phyloP scores from a whole-genome alignment of 1,140 invertebrate genomes.

The Temnothorax nylanderi region DNA sequence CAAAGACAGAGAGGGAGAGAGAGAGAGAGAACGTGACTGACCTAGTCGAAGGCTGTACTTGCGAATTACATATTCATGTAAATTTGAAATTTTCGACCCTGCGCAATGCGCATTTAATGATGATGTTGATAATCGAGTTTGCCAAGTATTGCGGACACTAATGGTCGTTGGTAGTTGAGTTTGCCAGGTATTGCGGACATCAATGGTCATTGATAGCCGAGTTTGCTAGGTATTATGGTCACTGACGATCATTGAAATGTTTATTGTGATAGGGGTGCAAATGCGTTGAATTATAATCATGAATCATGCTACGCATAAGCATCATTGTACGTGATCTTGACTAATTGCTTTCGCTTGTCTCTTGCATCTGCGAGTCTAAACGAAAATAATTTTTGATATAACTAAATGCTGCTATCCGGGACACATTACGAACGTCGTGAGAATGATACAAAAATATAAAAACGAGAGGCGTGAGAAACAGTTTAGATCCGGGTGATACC shows the following conservation, averaged over 20 bases:
- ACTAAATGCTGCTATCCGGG: background rate
- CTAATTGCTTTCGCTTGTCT: background rate
- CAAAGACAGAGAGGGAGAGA: background rate
- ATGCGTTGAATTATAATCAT: background rate
- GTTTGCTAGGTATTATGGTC: conserved; percentile 23
- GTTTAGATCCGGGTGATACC: background rate
- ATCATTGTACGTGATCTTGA: background rate
- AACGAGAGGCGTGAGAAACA: background rate
- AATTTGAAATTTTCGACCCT: conserved; percentile 19
- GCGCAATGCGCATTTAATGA: background rate
- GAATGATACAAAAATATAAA: background rate
- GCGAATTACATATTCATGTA: background rate
- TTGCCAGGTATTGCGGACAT: conserved; percentile 25
- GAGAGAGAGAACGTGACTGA: conserved; percentile 10
- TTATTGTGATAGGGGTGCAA: conserved; percentile 8
- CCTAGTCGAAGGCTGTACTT: background rate
- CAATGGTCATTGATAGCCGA: conserved; percentile 49
- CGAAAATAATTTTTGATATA: background rate
- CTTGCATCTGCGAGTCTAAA: background rate
- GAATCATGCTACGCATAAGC: background rate
- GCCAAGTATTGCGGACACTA: conserved; percentile 19
- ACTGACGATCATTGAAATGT: conserved; percentile 35
- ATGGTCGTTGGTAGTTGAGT: conserved; percentile 19
- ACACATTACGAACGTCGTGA: background rate
- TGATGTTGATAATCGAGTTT: conserved; percentile 31